phyloP scores from a whole-genome alignment of 2,113 vertebrate genomes.

The Lophotis ruficrista region DNA sequence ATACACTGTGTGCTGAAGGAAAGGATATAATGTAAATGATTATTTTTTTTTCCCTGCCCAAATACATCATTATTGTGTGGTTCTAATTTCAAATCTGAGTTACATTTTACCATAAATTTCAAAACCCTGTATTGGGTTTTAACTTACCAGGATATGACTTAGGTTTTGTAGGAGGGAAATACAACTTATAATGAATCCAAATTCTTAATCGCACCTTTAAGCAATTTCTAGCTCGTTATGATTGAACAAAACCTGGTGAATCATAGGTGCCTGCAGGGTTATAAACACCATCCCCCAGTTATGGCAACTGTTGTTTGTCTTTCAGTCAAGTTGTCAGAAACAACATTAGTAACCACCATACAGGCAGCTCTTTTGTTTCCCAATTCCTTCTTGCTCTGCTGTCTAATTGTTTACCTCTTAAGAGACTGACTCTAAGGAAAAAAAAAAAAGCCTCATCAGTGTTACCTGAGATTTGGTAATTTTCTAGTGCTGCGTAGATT shows the following conservation, averaged over 20 bases:
- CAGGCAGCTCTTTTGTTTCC: slow-evolving; percentile 45
- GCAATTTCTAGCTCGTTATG: slow-evolving; percentile 13
- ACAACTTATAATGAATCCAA: neutral
- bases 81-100: neutral
- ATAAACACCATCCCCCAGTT: slow-evolving; percentile 55
- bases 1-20: neutral
- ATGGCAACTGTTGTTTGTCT: slow-evolving; percentile 60
- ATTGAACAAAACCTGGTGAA: slow-evolving; percentile 60
- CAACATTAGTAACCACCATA: slow-evolving; percentile 49
- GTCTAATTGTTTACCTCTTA: slow-evolving; percentile 35
- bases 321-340: slow-evolving; percentile 60
- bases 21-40: neutral
- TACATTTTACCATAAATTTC: slow-evolving; percentile 24
- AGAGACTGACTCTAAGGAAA: neutral
- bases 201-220: slow-evolving; percentile 54
- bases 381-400: slow-evolving; percentile 31
- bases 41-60: neutral
- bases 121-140: neutral
- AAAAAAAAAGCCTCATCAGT: neutral
- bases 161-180: slow-evolving; percentile 6
- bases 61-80: neutral
- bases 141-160: neutral
- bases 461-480: neutral
- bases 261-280: slow-evolving; percentile 56
- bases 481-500: neutral